phyloP scores from a whole-genome alignment of 2,113 vertebrate species.

The Charadrius vociferus region DNA sequence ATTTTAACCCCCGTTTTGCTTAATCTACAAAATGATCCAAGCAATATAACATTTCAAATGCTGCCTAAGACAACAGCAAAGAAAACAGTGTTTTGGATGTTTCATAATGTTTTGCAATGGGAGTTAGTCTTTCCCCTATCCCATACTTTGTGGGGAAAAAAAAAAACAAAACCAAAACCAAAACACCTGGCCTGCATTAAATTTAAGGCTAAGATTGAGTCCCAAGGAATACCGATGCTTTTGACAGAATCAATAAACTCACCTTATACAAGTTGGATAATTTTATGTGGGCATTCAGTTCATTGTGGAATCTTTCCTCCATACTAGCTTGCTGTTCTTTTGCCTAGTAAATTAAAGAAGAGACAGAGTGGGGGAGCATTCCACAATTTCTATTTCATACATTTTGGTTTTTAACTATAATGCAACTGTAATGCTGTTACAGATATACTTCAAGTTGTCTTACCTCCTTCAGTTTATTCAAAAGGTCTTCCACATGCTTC shows the following conservation, averaged over 20 bases:
- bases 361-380: not conserved
- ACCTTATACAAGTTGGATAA: slow-evolving; percentile 95
- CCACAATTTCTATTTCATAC: not conserved
- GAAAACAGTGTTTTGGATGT: not conserved
- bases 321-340: slow-evolving; percentile 88
- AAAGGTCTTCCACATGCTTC: slow-evolving; percentile 89
- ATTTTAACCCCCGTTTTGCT: not conserved
- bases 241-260: not conserved
- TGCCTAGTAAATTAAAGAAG: slow-evolving; percentile 70
- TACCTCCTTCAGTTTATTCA: slow-evolving; percentile 92
- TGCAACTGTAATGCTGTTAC: not conserved
- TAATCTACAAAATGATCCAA: not conserved
- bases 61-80: not conserved
- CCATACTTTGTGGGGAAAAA: not conserved
- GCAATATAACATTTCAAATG: not conserved
- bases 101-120: not conserved
- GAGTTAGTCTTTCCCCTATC: not conserved
- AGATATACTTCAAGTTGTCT: not conserved
- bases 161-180: not conserved
- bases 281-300: slow-evolving; percentile 94
- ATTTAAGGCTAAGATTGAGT: not conserved
- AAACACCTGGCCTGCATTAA: fast-evolving
- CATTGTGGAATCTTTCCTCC: slow-evolving; percentile 93
- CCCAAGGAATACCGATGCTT: not conserved
- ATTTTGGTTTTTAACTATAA: not conserved